Evolutionary conservation across 2,797 vertebrate species (phyloP).

Genomic region (Helarctos malayanus): DNA sequence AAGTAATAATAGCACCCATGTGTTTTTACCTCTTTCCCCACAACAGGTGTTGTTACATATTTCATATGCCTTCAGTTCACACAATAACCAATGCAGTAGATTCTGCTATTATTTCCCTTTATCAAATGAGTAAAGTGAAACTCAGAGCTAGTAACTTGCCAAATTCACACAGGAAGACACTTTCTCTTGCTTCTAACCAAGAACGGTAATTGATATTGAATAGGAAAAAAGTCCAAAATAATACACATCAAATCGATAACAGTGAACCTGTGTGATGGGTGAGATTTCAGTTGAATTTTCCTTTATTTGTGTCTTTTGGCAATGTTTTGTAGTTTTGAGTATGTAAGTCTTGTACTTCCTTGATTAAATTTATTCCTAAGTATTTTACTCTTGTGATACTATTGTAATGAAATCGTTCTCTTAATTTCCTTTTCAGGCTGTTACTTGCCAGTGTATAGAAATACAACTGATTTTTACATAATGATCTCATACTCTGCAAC

Average conservation of each 20-base stretch:
- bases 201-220: background rate
- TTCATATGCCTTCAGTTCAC: background rate
- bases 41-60: background rate
- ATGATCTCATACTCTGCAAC: background rate
- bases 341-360: background rate
- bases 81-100: background rate
- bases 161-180: background rate
- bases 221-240: background rate
- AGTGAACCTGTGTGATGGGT: background rate
- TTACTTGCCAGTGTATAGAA: background rate
- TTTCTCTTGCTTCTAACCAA: conserved; percentile 6
- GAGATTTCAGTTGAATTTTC: background rate
- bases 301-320: background rate
- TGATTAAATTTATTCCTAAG: background rate
- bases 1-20: background rate
- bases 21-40: background rate
- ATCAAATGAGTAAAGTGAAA: background rate
- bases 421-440: background rate
- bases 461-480: background rate
- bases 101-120: background rate
- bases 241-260: background rate
- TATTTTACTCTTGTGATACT: background rate
- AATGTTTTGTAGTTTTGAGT: background rate
- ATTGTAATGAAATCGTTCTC: background rate
- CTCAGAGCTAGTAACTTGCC: background rate